Base-by-base conservation (phyloP, 2,113 vertebrate genomes). In the Corydoras maculifer region DNA sequence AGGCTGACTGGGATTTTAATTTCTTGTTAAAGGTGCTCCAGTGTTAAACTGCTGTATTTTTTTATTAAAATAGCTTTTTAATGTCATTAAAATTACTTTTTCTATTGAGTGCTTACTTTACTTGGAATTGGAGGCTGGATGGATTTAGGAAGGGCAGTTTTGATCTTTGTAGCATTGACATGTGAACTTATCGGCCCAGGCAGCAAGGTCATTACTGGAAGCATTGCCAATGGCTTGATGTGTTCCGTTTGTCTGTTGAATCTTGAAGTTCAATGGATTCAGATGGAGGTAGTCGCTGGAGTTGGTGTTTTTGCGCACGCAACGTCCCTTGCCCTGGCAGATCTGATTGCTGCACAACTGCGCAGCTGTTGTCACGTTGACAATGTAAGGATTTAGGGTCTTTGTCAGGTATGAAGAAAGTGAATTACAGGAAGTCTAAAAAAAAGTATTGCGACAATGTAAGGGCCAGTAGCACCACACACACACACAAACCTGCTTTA, bases 311-410 rank as follows among this genome's bases (percentile, higher is more conserved):
- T 89, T 94, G 60, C 94, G 81, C 60, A 77, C 73, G 9, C 94
- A 96, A n/a, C 91, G 81, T 8, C 94, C 95, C 10, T 82, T 81
- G 3, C 85, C 82, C 55, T 87, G 84, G 68, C 95, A 98, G 65
- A 96, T 75, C n/a, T 80, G 77, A 50, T 85, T 69, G 72, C 90
- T 92, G 78, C 94, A 97, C 67, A 97, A 87, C 82, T 82, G 90
- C 69, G 92, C 82, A 4, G 94, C 94, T n/a, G 93, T 86, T 0
- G 94, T 94, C 77, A 95, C 87, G 0, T 98, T 98, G 79, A 92
- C 87, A 15, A 97, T 62, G 70, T 97, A 98, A 0, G 90, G 93
- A 65, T 83, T 90, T 62, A 98, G 73, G 12, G 76, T 88, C 48
- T 79, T 78, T 0, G 62, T 70, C 74, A 90, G 70, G 78, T 86